Evolutionary conservation across 1,140 invertebrate species (phyloP), one percentile per base, ranked within the genome.

Genomic region (Calliphora vicina): DNA sequence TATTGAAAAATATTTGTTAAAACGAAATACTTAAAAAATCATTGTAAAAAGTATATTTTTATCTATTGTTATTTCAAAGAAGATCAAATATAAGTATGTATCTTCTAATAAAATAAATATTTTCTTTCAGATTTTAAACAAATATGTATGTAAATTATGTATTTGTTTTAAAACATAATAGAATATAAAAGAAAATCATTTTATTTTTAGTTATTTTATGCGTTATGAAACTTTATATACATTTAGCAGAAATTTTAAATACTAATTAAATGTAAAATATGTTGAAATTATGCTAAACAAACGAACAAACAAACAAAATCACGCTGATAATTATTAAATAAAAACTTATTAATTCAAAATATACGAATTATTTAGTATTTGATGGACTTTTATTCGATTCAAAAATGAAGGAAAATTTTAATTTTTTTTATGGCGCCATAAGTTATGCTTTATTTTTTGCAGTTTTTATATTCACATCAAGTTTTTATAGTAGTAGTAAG

Each of bases 21-120:
- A 17, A 50, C 12, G 0, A 50, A 50, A 50, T 17, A 67, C 20
- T 13, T 25, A 67, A 67, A 67, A 67, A 67, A 23, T 23, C 10
- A 10, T 67, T 67, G 61, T 67, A 67, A 23, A 67, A 50, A 67
- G n/a, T 67, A 67, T 67, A 67, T 67, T 67, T 67, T 67, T 67
- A 67, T 67, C 61, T 23, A 67, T 67, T 67, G 57, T 67, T 67
- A 67, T 67, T 67, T 25, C 9, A 23, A 67, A 67, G 9, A 23
- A 67, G 13, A 23, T 25, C 61, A 6, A 23, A 25, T 25, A 57
- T n/a, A 17, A 13, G 5, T 57, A 57, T 0, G 10, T 1, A 67
- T 23, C 61, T 67, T 67, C 61, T 25, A 35, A 35, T 35, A 35
- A 35, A 35, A 35, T 35, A 8, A 35, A 67, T 67, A 67, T 23